Conservation (phyloP, 1,140 invertebrate species). For the Zaprionus nigranus region DNA sequence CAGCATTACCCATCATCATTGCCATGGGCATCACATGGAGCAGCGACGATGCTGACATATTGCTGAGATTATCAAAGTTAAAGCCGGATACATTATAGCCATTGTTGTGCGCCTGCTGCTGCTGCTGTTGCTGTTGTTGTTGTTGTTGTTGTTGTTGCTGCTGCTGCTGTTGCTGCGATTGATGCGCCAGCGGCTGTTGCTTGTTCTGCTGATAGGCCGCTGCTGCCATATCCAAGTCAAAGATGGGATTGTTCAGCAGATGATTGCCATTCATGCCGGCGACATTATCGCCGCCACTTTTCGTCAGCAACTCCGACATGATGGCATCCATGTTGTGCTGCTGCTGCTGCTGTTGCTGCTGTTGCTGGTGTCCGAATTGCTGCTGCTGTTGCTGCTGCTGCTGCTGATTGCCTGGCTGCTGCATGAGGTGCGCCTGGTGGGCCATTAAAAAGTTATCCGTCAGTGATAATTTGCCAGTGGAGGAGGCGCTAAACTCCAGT, state of each 20-base stretch:
- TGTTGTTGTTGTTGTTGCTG: constrained; percentile 48
- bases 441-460: constrained; percentile 76
- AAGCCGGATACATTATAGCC: constrained; percentile 76
- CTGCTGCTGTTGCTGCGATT: constrained; percentile 60
- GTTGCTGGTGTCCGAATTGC: constrained; percentile 44
- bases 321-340: constrained; percentile 65
- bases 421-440: constrained; percentile 69
- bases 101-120: constrained; percentile 72
- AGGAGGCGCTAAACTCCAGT: constrained; percentile 86
- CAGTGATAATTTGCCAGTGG: constrained; percentile 64
- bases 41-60: constrained; percentile 55
- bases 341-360: constrained; percentile 40
- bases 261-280: constrained; percentile 81
- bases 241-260: constrained; percentile 61
- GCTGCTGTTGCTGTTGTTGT: constrained; percentile 68
- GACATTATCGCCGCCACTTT: constrained; percentile 65
- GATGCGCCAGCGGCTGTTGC: constrained; percentile 58
- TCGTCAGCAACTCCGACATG: constrained; percentile 73
- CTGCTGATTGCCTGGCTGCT: constrained; percentile 50
- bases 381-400: constrained; percentile 38
- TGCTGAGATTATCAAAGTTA: constrained; percentile 60
- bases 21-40: constrained; percentile 50
- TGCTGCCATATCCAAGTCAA: constrained; percentile 63
- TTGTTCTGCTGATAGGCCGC: constrained; percentile 51
- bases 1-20: constrained; percentile 53